Evolutionary conservation across 1,140 invertebrate genomes (phyloP), one percentile per base, ranked within the genome.

Genomic region (Ips typographus): DNA sequence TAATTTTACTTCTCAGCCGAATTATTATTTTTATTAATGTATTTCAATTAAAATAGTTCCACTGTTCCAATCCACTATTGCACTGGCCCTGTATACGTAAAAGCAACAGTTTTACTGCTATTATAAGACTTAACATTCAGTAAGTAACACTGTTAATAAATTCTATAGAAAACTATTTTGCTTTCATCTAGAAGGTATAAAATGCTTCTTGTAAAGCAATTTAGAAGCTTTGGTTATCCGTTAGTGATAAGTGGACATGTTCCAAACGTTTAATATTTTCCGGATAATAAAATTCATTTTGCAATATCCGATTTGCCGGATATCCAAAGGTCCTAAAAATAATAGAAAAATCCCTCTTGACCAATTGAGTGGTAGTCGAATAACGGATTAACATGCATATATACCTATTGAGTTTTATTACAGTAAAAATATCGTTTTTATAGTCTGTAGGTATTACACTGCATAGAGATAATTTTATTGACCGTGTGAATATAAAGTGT

Each of bases 81-180:
- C 22, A 22, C 22, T 22, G 22, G 22, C 22, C 22, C 22, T 22
- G 22, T 22, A 22, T 22, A 22, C 22, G 22, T 22, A 22, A 22
- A 22, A 22, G 22, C 22, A 22, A 22, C 22, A 22, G 22, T 22
- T 22, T 22, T 22, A 22, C 22, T 22, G 22, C 22, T 22, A 22
- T 22, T 22, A 22, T 22, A 22, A 22, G 22, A 22, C 22, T 22
- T 51, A 7, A 49, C 4, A 42, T 42, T 43, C 22, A 55, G 39
- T 68, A 61, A 47, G 42, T 60, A 68, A 68, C 43, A 61, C 41
- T 68, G 43, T 22, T 47, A 64, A 61, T 61, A 70, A 70, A 62
- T 51, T 65, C 68, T 70, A 64, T 70, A 70, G 67, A 70, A 70
- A 70, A 70, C 68, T 70, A 70, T 70, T 44, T 22, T 66, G 58